phyloP scores from a whole-genome alignment of 2,113 vertebrate genomes.

The Odobenus rosmarus region DNA sequence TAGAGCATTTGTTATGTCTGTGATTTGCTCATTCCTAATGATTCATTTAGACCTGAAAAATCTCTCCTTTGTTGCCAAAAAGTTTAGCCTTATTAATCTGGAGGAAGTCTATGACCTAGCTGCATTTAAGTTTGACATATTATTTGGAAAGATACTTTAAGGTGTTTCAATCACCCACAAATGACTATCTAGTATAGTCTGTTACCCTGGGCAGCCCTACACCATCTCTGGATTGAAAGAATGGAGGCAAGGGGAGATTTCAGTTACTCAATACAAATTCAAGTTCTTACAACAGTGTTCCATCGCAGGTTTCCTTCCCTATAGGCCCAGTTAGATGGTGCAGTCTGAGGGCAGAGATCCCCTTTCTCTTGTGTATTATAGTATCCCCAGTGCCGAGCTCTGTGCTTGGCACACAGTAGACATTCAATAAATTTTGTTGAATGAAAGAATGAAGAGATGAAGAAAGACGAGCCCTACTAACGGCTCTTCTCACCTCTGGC shows the following conservation, averaged over 20 bases:
- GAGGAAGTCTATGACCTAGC: background rate
- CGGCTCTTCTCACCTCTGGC: background rate
- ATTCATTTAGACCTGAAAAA: constrained; percentile 60
- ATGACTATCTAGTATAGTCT: background rate
- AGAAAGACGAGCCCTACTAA: background rate
- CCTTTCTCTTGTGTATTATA: background rate
- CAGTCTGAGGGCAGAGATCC: background rate
- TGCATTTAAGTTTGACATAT: constrained; percentile 17
- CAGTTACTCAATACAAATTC: background rate
- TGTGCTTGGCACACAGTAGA: background rate
- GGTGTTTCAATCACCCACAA: background rate
- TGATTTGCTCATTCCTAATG: constrained; percentile 51
- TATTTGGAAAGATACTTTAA: constrained; percentile 49
- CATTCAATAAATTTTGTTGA: background rate
- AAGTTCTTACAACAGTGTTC: background rate
- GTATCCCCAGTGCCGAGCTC: background rate
- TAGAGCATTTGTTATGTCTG: constrained; percentile 52
- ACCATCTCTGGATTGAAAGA: background rate
- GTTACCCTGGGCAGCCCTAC: background rate
- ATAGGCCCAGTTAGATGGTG: background rate
- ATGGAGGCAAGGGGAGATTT: background rate
- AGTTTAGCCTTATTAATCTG: constrained; percentile 40
- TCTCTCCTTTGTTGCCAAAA: constrained; percentile 2
- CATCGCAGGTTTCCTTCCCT: background rate
- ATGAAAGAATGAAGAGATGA: constrained; percentile 12